Conservation (phyloP, 2,113 vertebrate genomes). For the Sceloporus tristichus region DNA sequence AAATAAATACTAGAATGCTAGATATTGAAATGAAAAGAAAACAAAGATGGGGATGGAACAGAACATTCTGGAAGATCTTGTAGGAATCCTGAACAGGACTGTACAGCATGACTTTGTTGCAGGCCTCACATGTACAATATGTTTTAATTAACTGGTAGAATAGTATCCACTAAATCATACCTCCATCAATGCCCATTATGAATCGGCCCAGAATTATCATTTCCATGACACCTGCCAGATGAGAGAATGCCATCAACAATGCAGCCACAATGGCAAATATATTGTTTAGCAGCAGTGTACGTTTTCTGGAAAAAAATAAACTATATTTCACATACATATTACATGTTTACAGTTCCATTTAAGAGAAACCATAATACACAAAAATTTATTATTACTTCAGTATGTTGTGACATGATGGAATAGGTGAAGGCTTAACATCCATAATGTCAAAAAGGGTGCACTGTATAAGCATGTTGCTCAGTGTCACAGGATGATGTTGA, state of each 20-base stretch:
- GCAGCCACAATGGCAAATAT: constrained; percentile 85
- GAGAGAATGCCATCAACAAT: constrained; percentile 85
- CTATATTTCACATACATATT: neutral
- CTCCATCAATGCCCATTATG: constrained; percentile 91
- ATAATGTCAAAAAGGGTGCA: neutral
- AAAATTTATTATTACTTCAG: neutral
- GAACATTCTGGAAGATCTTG: too few relatives aligned
- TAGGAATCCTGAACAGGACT: too few relatives aligned
- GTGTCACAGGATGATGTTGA: too few relatives aligned
- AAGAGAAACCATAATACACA: neutral
- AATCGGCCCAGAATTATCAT: constrained; percentile 93
- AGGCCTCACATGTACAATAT: fast-evolving
- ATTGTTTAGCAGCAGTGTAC: constrained; percentile 89
- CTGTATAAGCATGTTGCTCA: neutral
- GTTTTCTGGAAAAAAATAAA: constrained; percentile 81
- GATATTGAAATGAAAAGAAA: too few relatives aligned
- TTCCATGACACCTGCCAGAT: constrained; percentile 84
- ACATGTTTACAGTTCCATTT: neutral
- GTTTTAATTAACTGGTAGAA: fast-evolving
- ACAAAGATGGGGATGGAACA: too few relatives aligned
- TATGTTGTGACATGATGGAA: neutral
- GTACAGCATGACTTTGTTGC: neutral
- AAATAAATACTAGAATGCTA: too few relatives aligned
- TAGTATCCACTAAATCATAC: constrained; percentile 73
- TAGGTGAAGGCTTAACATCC: neutral